Conservation (phyloP, 2,888 invertebrate species). For the Gymnocheta viridis region DNA sequence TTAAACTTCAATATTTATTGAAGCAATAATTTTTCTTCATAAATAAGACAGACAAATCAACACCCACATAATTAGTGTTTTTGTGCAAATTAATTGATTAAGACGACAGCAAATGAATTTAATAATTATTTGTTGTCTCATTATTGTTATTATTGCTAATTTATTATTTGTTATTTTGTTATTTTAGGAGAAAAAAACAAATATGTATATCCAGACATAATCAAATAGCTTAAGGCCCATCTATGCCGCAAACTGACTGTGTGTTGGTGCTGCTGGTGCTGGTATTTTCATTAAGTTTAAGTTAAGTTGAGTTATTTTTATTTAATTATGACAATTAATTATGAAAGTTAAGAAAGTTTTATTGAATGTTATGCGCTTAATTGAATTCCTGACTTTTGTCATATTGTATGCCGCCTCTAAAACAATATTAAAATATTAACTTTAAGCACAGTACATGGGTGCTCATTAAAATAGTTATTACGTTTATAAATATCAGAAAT, state of each 20-base stretch:
- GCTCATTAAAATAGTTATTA: background rate
- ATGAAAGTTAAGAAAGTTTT: conserved; percentile 33
- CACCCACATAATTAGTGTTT: background rate
- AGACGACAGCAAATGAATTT: conserved; percentile 24
- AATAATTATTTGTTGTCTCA: conserved; percentile 13
- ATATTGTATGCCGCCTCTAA: conserved; percentile 47
- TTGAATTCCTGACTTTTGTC: conserved; percentile 62
- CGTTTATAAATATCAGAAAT: no score
- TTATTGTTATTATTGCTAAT: conserved; percentile 18
- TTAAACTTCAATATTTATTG: background rate
- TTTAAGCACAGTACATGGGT: background rate
- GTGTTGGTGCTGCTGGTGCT: background rate
- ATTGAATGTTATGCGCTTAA: conserved; percentile 64
- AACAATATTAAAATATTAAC: conserved; percentile 13
- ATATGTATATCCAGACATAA: conserved; percentile 1
- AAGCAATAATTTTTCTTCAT: background rate
- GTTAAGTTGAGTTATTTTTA: background rate
- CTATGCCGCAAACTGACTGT: background rate
- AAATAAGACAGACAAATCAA: background rate
- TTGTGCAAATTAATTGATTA: conserved; percentile 26
- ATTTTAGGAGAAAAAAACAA: conserved; percentile 1
- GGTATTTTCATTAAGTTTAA: background rate
- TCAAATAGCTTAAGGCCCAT: background rate
- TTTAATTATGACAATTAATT: conserved; percentile 41
- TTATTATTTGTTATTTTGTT: conserved; percentile 36